A percentile compares a stretch with the other conserved stretches of the same genome.
Conservation (phyloP, 1,140 invertebrate species). For the Aphelinus atriplicis region DNA sequence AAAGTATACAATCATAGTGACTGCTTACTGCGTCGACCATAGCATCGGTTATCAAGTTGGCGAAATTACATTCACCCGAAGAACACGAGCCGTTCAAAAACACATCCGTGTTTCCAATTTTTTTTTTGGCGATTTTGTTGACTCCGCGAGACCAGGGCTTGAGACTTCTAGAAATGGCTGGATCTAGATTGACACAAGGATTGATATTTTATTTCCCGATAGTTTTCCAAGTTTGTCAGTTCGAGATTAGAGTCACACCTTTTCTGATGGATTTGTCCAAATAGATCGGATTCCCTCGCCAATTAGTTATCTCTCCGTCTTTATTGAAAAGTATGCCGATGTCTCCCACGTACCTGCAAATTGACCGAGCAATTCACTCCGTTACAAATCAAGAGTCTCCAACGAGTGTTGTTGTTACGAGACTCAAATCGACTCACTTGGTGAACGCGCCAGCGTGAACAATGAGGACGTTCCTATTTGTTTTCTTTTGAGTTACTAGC, state of each 20-base stretch:
- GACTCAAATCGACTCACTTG: conserved; percentile 56
- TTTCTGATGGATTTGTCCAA: conserved; percentile 72
- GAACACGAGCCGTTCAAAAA: conserved; percentile 68
- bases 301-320: conserved; percentile 74
- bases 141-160: conserved; percentile 71
- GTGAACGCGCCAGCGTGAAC: conserved; percentile 77
- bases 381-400: no score
- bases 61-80: conserved; percentile 77
- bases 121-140: conserved; percentile 67
- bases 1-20: conserved; percentile 1
- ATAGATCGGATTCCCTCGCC: conserved; percentile 80
- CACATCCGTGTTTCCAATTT: conserved; percentile 70
- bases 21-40: conserved; percentile 68
- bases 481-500: conserved; percentile 67
- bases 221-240: no score
- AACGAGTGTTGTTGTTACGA: no score
- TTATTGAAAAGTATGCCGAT: conserved; percentile 76
- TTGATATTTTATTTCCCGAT: not conserved
- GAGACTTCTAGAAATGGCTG: conserved; percentile 65
- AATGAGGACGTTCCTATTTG: conserved; percentile 72
- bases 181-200: conserved; percentile 54
- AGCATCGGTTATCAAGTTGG: conserved; percentile 79
- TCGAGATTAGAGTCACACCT: conserved; percentile 61
- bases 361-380: not conserved
- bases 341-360: conserved; percentile 53